Conservation (phyloP, 1,140 invertebrate genomes). For the Sycophaga agraensis region DNA sequence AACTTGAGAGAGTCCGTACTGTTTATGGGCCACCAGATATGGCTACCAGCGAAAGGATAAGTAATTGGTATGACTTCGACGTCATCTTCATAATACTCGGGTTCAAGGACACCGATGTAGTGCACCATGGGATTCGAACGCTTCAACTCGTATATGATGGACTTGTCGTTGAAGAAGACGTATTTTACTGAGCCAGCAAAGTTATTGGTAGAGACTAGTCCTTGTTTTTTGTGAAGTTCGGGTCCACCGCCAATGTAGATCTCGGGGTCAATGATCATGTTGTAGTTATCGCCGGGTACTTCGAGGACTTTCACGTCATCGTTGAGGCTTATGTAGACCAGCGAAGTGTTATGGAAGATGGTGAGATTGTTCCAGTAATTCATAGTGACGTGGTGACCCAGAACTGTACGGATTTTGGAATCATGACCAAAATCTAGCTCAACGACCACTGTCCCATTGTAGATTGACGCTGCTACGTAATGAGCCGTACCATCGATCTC, state of each 20-base stretch:
- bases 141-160: conserved; percentile 84
- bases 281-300: conserved; percentile 70
- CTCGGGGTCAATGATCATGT: conserved; percentile 89
- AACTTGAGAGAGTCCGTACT: conserved; percentile 72
- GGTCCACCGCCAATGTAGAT: conserved; percentile 88
- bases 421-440: conserved; percentile 83
- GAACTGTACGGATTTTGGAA: conserved; percentile 63
- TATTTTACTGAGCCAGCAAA: conserved; percentile 81
- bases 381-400: conserved; percentile 70
- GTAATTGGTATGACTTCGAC: conserved; percentile 88
- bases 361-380: conserved; percentile 90
- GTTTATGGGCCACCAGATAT: conserved; percentile 81
- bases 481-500: conserved; percentile 77
- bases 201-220: conserved; percentile 73
- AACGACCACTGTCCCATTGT: conserved; percentile 75
- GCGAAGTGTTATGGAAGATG: conserved; percentile 74
- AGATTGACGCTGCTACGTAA: conserved; percentile 80
- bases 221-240: conserved; percentile 75
- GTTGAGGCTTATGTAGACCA: conserved; percentile 74
- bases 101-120: conserved; percentile 76
- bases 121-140: conserved; percentile 80
- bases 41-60: conserved; percentile 85
- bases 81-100: conserved; percentile 80
- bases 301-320: conserved; percentile 68
- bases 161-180: conserved; percentile 90